Evolutionary conservation across 2,113 vertebrate species (phyloP).

Genomic region (Piliocolobus tephrosceles): DNA sequence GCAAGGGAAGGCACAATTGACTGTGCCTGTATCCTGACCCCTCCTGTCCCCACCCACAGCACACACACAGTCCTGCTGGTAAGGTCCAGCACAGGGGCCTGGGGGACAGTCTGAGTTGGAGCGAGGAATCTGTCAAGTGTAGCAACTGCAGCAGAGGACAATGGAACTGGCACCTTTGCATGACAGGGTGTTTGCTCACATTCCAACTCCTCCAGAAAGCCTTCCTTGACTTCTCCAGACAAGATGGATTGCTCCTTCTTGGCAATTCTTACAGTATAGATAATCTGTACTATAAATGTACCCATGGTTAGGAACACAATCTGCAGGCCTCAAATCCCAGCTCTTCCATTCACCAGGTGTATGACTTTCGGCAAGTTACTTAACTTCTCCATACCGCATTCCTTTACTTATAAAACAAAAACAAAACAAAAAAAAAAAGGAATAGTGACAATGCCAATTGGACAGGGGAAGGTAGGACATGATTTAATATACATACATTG

Average conservation of each 20-base stretch:
- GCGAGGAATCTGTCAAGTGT: not conserved
- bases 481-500: not conserved
- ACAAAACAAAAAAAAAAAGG: not conserved
- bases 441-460: not conserved
- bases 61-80: not conserved
- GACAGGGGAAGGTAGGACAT: not conserved
- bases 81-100: not conserved
- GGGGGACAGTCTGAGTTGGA: not conserved
- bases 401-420: not conserved
- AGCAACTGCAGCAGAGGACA: not conserved
- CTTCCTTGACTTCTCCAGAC: not conserved
- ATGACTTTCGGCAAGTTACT: not conserved
- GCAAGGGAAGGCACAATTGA: not conserved
- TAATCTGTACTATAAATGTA: not conserved
- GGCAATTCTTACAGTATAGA: not conserved
- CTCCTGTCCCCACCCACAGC: not conserved
- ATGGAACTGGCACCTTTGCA: not conserved
- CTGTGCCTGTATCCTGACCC: not conserved
- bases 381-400: not conserved
- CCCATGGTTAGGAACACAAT: not conserved
- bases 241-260: not conserved
- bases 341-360: not conserved
- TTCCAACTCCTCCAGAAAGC: not conserved
- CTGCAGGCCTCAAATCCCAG: not conserved
- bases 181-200: not conserved